Base-by-base conservation (phyloP, 1,140 invertebrate species). In the Scylla paramamosain region DNA sequence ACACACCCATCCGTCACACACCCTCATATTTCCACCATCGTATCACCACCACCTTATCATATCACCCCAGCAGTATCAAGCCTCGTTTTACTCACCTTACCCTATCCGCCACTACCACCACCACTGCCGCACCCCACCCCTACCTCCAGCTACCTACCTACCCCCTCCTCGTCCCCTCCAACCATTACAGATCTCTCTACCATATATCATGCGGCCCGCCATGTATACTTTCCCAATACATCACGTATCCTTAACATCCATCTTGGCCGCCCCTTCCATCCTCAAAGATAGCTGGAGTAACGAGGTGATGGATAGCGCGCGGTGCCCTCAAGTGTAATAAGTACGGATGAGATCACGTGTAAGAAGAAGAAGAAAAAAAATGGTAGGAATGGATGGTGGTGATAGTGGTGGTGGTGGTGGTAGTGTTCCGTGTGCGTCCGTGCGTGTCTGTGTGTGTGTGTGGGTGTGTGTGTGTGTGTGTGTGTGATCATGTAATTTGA, bases 1-100 rank as follows among this genome's bases (percentile, higher is more conserved):
- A 77, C 67, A n/a, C 67, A 77, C 67, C 67, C 67, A 77, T 77
- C 67, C 67, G 67, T 77, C 67, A 77, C 25, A 77, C 67, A 77
- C 67, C 67, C 67, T 77, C 67, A 12, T n/a, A 77, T 77, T 77
- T n/a, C 67, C 67, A 77, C n/a, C 67, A 25, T 20, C 20, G 7
- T n/a, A n/a, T 77, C n/a, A n/a, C n/a, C 67, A 77, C 67, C 20
- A 20, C 20, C 67, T 25, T 77, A 77, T 77, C 67, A 77, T 77
- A 77, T 77, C 67, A 77, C 67, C n/a, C 16, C 67, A 77, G 25
- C n/a, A 77, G 1, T 77, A 77, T 77, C n/a, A 77, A 77, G 20
- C 20, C 67, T 77, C 67, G 67, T n/a, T n/a, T n/a, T 77, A 59
- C 52, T 59, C 52, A 12, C 52, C 52, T 77, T 48, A n/a, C 29